Base-by-base conservation (phyloP, 2,888 invertebrate species). In the Proisotoma minuta region DNA sequence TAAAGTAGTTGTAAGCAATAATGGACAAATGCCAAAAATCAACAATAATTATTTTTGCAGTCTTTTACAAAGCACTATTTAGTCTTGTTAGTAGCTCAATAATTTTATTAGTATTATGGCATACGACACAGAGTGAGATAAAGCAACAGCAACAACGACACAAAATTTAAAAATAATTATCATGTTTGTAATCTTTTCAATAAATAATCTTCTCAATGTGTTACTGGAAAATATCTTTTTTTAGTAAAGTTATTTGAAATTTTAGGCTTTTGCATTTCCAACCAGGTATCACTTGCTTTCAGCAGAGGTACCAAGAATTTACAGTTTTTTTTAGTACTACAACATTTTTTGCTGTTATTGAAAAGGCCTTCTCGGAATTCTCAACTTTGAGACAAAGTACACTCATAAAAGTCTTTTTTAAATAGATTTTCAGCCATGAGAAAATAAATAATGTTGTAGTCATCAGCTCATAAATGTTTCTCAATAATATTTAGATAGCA, bases 231-330 rank as follows among this genome's bases (percentile, higher is more conserved):
- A 54, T 54, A 54, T 54, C 4, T 54, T 54, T 23, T 47, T 8
- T 10, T 22, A n/a, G n/a, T n/a, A n/a, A n/a, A 43, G 34, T 56
- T 56, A 43, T 56, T 40, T 24, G n/a, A 56, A 56, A 43, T n/a
- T 56, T 56, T 60, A 61, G 61, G 60, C 60, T 28, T 34, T 57
- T 34, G 56, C 22, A 56, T 34, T 57, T 56, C 24, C 53, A 54
- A 54, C 56, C 56, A 56, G 56, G 56, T 56, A 56, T 43, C 56
- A 47, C 27, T 56, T 20, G 47, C 15, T 40, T 56, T 54, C 29
- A 40, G 27, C 10, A 43, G 53, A 56, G 56, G 56, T 56, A 56
- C 56, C 47, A 56, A 43, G 43, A 43, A 43, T 43, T 43, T 18
- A 15, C 15, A 43, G 43, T 34, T 34, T 34, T n/a, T n/a, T n/a